These are phyloP conservation scores for Drosophila mimetica DNA, from an alignment of 2,888 invertebrate genomes.

Conservation along the genomic window DNA sequence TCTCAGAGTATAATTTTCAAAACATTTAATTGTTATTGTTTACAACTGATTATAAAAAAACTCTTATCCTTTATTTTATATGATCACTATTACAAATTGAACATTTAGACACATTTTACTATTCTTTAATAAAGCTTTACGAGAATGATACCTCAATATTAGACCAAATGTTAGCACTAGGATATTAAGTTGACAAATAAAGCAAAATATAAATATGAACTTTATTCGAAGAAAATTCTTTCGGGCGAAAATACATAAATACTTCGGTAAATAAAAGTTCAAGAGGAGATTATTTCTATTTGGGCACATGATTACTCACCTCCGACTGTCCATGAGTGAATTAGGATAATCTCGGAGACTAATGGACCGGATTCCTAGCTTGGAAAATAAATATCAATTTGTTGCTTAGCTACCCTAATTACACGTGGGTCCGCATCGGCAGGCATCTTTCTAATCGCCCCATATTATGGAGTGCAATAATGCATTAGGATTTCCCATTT, in stretches of 20 bases:
- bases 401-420: slow-evolving; percentile 32
- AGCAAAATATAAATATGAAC: not conserved
- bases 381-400: slow-evolving; percentile 40
- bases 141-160: too few species aligned
- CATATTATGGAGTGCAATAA: slow-evolving; percentile 32
- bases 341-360: slow-evolving; percentile 4
- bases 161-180: too few species aligned
- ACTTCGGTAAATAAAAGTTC: not conserved
- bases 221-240: not conserved
- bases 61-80: too few species aligned
- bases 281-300: not conserved
- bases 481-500: slow-evolving; percentile 26
- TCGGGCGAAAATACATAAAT: not conserved
- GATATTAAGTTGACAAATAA: too few species aligned
- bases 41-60: too few species aligned
- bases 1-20: too few species aligned
- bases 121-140: too few species aligned
- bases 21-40: too few species aligned
- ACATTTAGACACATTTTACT: too few species aligned
- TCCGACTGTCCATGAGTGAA: not conserved
- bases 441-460: slow-evolving; percentile 10
- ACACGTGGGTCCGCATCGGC: slow-evolving; percentile 15
- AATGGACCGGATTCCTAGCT: slow-evolving; percentile 11
- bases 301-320: not conserved
- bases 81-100: too few species aligned